Conservation (phyloP, 2,797 vertebrate species). For the Australoheros facetus region DNA sequence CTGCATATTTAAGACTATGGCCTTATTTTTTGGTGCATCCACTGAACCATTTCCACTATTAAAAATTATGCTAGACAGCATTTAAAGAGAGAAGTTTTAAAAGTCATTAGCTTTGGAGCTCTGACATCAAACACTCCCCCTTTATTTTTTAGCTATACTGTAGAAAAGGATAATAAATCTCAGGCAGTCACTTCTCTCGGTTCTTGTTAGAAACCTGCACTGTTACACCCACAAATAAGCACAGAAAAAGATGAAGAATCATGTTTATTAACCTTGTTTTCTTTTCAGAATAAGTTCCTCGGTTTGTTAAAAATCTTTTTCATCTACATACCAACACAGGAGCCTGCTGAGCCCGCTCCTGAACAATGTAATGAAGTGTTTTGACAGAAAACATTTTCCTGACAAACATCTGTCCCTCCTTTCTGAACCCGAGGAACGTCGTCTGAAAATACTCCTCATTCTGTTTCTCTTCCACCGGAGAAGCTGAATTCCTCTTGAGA, state of each 20-base stretch:
- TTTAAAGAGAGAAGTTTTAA: not conserved
- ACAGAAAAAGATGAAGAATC: not conserved
- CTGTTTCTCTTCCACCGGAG: constrained; percentile 7
- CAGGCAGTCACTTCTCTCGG: not conserved
- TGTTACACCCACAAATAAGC: not conserved
- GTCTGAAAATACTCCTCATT: constrained; percentile 24
- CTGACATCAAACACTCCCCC: not conserved
- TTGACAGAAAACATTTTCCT: not conserved
- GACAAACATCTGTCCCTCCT: constrained; percentile 31
- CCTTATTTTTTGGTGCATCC: too few relatives aligned
- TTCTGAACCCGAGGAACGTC: constrained; percentile 40
- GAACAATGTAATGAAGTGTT: constrained; percentile 12
- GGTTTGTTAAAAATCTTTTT: not conserved
- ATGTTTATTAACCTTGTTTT: not conserved
- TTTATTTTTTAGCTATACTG: not conserved
- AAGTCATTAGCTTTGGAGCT: not conserved
- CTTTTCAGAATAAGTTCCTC: not conserved
- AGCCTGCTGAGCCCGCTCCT: not conserved
- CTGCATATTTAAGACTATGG: too few relatives aligned
- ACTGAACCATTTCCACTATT: not conserved
- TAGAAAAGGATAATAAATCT: not conserved
- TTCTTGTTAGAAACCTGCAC: not conserved
- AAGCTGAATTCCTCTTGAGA: not conserved
- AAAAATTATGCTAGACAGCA: not conserved
- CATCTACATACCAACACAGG: not conserved